A percentile compares a stretch with the other conserved stretches of the same genome.
phyloP scores from a whole-genome alignment of 2,888 invertebrate genomes.

The Lordiphosa andalusiaca region DNA sequence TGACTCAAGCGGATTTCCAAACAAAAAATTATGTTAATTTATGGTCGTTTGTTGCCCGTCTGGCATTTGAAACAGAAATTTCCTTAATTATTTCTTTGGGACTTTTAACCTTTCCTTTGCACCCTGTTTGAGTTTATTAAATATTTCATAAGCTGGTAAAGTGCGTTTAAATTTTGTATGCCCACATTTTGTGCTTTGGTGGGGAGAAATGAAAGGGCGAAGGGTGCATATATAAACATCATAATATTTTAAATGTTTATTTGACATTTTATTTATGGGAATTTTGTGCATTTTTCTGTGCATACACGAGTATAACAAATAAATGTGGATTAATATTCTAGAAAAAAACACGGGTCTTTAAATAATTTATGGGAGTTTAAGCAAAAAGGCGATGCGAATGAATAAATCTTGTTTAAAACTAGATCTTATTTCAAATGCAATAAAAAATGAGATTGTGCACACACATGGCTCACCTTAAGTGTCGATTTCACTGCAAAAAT shows the following conservation, averaged over 20 bases:
- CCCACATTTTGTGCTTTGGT: constrained; percentile 2
- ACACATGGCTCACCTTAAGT: too few relatives aligned
- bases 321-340: constrained; percentile 4
- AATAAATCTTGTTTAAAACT: too few relatives aligned
- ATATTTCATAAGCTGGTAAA: constrained; percentile 13
- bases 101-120: constrained; percentile 14
- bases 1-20: constrained; percentile 36
- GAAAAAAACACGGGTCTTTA: background rate
- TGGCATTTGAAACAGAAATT: constrained; percentile 12
- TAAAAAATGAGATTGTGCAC: too few relatives aligned
- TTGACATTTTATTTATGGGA: constrained; percentile 23
- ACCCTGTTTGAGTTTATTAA: background rate
- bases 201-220: background rate
- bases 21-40: constrained; percentile 34
- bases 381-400: too few relatives aligned
- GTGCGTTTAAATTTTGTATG: constrained; percentile 18
- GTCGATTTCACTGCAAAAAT: background rate
- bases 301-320: background rate
- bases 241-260: constrained; percentile 27
- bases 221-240: background rate
- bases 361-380: constrained; percentile 12
- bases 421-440: too few relatives aligned
- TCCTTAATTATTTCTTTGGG: constrained; percentile 25
- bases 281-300: constrained; percentile 1
- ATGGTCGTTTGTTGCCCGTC: background rate